A percentile compares a stretch with the other conserved stretches of the same genome.
phyloP scores from a whole-genome alignment of 2,113 vertebrate species.

The Myotis davidii region DNA sequence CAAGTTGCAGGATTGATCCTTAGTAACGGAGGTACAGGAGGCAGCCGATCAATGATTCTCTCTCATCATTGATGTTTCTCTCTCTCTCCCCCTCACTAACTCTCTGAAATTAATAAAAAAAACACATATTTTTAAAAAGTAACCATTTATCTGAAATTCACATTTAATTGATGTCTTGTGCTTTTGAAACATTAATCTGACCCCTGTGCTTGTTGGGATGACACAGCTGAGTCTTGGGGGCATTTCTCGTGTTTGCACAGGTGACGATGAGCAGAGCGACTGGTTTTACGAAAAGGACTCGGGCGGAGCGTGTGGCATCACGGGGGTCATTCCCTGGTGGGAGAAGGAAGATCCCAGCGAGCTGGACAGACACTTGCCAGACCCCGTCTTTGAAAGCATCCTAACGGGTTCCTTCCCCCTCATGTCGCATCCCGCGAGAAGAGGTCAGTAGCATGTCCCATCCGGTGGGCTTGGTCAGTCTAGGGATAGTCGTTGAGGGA shows the following conservation, averaged over 20 bases:
- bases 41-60: no score
- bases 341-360: constrained; percentile 91
- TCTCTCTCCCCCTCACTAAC: no score
- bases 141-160: neutral
- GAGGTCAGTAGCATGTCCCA: constrained; percentile 87
- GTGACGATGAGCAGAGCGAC: constrained; percentile 98
- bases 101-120: no score
- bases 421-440: constrained; percentile 91
- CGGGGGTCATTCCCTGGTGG: constrained; percentile 96
- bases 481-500: neutral
- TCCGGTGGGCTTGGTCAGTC: neutral
- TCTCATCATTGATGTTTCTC: no score
- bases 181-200: neutral
- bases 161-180: constrained; percentile 9
- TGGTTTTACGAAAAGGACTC: constrained; percentile 97
- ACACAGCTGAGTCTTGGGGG: constrained; percentile 43
- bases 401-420: constrained; percentile 95
- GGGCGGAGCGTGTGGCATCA: constrained; percentile 94
- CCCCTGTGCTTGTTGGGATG: neutral
- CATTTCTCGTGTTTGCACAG: constrained; percentile 80
- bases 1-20: no score
- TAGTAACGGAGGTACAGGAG: no score
- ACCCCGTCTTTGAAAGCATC: constrained; percentile 96
- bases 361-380: constrained; percentile 90
- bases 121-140: neutral